These are phyloP conservation scores for Amphilophus citrinellus DNA, from an alignment of 2,113 vertebrate species.

Conservation along the genomic window DNA sequence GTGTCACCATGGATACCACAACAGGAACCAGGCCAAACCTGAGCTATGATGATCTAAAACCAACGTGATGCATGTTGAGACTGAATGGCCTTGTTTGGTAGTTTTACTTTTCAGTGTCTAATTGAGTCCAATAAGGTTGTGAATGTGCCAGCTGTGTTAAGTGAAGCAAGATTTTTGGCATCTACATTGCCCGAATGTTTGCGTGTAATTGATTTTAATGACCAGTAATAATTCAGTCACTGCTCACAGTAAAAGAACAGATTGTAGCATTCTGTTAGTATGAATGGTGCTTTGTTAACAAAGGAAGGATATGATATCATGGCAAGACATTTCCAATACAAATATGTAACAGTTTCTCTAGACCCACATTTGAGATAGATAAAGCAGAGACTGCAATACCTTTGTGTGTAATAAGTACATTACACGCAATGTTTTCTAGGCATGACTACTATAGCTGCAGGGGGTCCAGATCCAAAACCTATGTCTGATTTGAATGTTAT, in stretches of 20 bases:
- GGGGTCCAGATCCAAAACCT: not conserved
- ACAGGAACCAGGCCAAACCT: slow-evolving; percentile 37
- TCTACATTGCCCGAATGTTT: not conserved
- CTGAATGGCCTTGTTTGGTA: slow-evolving; percentile 8
- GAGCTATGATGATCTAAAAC: slow-evolving; percentile 29
- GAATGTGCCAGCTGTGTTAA: slow-evolving; percentile 4
- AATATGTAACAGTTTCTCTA: not conserved
- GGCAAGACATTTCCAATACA: not conserved
- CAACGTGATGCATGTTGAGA: not conserved
- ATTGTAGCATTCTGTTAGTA: not conserved
- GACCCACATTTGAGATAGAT: not conserved
- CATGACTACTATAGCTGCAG: not conserved
- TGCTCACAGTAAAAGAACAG: not conserved
- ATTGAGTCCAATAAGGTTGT: not conserved
- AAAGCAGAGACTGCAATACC: not conserved
- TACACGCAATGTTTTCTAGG: not conserved
- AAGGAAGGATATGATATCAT: slow-evolving; percentile 2
- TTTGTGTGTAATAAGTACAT: not conserved
- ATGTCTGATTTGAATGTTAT: not conserved
- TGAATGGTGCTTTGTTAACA: slow-evolving; percentile 1
- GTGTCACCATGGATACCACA: slow-evolving; percentile 44
- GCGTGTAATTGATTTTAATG: not conserved
- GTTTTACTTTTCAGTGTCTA: not conserved
- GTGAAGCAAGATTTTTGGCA: not conserved
- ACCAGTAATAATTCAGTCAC: slow-evolving; percentile 3